These are phyloP conservation scores for Rhipidura dahli DNA, from an alignment of 2,113 vertebrate species.

Conservation along the genomic window DNA sequence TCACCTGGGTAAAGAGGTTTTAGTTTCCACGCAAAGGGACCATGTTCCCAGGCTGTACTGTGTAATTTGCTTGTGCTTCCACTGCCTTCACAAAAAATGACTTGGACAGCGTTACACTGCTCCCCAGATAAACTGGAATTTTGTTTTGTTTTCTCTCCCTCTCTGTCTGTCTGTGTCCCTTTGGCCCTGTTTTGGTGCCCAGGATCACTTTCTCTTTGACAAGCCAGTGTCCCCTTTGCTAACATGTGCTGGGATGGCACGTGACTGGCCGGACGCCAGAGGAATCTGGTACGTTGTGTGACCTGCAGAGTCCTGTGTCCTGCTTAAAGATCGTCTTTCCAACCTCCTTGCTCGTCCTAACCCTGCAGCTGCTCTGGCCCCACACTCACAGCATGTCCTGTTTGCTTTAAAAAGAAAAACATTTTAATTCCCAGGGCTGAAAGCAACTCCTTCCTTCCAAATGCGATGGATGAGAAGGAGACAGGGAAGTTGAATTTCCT, in stretches of 20 bases:
- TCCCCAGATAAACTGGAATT: not conserved
- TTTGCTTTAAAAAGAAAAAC: not conserved
- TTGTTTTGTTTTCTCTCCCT: not conserved
- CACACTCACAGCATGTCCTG: slow-evolving; percentile 21
- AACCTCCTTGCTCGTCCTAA: slow-evolving; percentile 43
- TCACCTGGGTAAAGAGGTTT: not conserved
- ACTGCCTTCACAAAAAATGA: not conserved
- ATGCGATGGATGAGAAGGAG: not conserved
- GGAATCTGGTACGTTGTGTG: slow-evolving; percentile 89
- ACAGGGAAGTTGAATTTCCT: not conserved
- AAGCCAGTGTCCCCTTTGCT: slow-evolving; percentile 91
- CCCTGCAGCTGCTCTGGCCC: not conserved
- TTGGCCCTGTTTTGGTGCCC: not conserved
- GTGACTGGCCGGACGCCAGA: slow-evolving; percentile 93
- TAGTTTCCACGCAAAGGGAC: not conserved
- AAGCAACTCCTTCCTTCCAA: not conserved
- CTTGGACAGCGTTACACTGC: accelerated
- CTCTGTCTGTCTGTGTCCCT: not conserved
- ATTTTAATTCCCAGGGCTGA: not conserved
- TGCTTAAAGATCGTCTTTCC: not conserved
- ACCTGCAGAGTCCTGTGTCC: not conserved
- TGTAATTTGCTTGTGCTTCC: not conserved
- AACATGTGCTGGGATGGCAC: slow-evolving; percentile 91
- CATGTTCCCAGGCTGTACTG: not conserved
- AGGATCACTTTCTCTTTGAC: slow-evolving; percentile 96